A percentile compares a stretch with the other conserved stretches of the same genome.
Conservation (phyloP, 2,797 vertebrate species). For the Mormyrops boulengeri region DNA sequence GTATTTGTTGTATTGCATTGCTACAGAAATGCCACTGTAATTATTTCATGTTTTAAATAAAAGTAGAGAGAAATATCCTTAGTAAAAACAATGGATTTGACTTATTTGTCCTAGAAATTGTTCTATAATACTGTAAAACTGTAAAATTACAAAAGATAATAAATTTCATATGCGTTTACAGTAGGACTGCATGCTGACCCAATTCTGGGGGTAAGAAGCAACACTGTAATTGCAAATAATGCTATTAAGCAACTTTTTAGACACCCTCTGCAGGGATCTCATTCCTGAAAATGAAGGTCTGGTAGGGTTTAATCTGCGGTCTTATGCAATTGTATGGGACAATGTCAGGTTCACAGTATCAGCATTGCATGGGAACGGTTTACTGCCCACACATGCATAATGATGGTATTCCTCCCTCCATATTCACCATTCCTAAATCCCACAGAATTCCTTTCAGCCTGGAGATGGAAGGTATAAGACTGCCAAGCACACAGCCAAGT, state of each 20-base stretch:
- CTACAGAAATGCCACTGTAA: background rate
- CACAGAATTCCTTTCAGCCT: background rate
- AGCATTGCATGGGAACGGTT: background rate
- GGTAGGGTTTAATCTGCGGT: background rate
- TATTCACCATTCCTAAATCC: background rate
- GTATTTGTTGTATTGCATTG: background rate
- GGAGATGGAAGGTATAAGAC: conserved; percentile 12
- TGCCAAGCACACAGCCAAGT: background rate
- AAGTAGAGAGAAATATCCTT: background rate
- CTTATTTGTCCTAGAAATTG: background rate
- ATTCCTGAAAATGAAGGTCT: background rate
- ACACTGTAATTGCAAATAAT: background rate
- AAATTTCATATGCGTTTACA: background rate
- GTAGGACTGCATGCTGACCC: background rate
- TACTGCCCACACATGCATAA: background rate
- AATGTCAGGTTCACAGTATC: background rate
- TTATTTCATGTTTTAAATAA: background rate
- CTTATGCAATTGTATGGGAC: background rate
- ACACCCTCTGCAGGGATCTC: background rate
- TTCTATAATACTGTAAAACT: background rate
- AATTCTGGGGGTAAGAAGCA: background rate
- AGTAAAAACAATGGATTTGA: background rate
- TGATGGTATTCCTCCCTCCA: background rate
- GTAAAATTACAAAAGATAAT: background rate
- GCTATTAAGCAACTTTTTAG: background rate